Percentiles rank a stretch among this genome's conserved stretches.
Evolutionary conservation across 2,888 invertebrate genomes (phyloP).

Genomic region (Philaethria dido): DNA sequence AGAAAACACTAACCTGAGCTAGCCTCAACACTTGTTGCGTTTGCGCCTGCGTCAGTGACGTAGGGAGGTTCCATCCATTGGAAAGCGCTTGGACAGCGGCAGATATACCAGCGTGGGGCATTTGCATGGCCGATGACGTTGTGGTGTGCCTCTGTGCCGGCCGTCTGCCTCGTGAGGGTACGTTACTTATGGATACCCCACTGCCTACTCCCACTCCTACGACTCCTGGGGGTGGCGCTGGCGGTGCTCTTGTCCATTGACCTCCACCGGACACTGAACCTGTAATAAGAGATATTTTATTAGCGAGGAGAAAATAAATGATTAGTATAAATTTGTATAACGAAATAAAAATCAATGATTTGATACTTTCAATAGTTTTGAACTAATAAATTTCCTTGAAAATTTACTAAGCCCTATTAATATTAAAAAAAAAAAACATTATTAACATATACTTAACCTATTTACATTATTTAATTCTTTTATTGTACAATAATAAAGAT

Average conservation of each 20-base stretch:
- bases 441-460: background rate
- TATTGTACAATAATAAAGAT: background rate
- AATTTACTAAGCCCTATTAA: too few species aligned
- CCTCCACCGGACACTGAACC: slow-evolving; percentile 81
- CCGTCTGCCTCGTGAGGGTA: slow-evolving; percentile 65
- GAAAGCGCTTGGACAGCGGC: slow-evolving; percentile 75
- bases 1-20: slow-evolving; percentile 64
- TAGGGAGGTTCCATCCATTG: slow-evolving; percentile 66
- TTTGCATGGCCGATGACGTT: slow-evolving; percentile 66
- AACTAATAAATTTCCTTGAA: background rate
- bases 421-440: too few species aligned
- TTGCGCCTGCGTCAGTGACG: slow-evolving; percentile 74
- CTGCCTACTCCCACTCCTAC: slow-evolving; percentile 56
- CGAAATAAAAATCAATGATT: too few species aligned
- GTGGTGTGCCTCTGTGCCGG: slow-evolving; percentile 63
- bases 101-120: slow-evolving; percentile 70
- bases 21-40: slow-evolving; percentile 80
- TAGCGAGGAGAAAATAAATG: too few species aligned
- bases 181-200: slow-evolving; percentile 53
- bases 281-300: slow-evolving; percentile 47
- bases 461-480: background rate
- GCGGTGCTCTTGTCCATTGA: slow-evolving; percentile 91
- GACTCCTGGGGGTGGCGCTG: slow-evolving; percentile 85
- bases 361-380: too few species aligned
- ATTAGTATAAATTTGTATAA: too few species aligned